Evolutionary conservation across 2,888 invertebrate genomes (phyloP).

Genomic region (Pyrgus malvae): DNA sequence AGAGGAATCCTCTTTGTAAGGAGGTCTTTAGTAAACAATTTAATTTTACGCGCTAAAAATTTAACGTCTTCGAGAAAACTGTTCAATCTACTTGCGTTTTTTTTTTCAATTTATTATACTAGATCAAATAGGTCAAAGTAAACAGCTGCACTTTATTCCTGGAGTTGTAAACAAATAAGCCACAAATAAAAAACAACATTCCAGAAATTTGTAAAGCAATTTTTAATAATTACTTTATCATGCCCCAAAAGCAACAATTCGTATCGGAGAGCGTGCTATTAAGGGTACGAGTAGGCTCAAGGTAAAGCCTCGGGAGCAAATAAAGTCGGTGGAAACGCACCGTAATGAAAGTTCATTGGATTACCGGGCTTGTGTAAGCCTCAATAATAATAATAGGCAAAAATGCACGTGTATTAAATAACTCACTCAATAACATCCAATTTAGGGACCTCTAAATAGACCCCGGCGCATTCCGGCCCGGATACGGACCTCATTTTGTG

Average conservation of each 20-base stretch:
- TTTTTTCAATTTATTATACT: background rate
- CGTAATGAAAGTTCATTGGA: conserved; percentile 79
- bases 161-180: conserved; percentile 5
- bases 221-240: conserved; percentile 77
- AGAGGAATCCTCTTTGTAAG: conserved; percentile 46
- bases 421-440: conserved; percentile 77
- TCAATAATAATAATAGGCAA: conserved; percentile 77
- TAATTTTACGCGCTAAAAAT: conserved; percentile 18
- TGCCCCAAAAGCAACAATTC: conserved; percentile 53
- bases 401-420: conserved; percentile 80
- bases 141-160: too few species aligned
- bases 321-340: conserved; percentile 72
- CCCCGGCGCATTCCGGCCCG: conserved; percentile 43
- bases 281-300: conserved; percentile 64
- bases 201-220: conserved; percentile 67
- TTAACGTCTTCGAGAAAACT: conserved; percentile 6
- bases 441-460: conserved; percentile 52
- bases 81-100: background rate
- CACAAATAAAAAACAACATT: conserved; percentile 49
- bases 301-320: conserved; percentile 67
- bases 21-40: conserved; percentile 27
- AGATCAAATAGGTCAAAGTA: background rate
- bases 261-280: conserved; percentile 68
- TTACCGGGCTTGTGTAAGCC: conserved; percentile 68
- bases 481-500: conserved; percentile 46